A percentile compares a stretch with the other conserved stretches of the same genome.
Conservation (phyloP, 2,888 invertebrate species). For the Drosophila buzzatii region DNA sequence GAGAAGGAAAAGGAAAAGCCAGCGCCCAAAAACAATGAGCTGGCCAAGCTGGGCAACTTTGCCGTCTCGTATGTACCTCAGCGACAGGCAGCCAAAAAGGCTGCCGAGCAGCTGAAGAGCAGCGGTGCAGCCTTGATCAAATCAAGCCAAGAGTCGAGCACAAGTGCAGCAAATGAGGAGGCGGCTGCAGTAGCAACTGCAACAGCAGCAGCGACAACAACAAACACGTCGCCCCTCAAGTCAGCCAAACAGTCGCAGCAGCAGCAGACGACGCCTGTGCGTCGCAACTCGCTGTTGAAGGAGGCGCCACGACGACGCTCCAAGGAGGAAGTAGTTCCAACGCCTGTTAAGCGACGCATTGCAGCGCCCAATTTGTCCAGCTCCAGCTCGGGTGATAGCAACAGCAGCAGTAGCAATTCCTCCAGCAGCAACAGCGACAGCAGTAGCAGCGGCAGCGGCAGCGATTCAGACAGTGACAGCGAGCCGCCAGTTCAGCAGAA, state of each 20-base stretch:
- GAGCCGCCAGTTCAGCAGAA: constrained; percentile 37
- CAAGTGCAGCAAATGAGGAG: constrained; percentile 34
- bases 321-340: constrained; percentile 63
- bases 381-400: constrained; percentile 80
- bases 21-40: constrained; percentile 79
- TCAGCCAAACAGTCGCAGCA: constrained; percentile 13
- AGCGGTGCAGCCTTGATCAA: constrained; percentile 88
- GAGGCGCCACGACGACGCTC: constrained; percentile 69
- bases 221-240: constrained; percentile 22
- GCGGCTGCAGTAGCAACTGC: constrained; percentile 15
- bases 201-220: constrained; percentile 31
- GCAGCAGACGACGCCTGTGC: constrained; percentile 57
- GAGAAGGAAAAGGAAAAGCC: constrained; percentile 3
- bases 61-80: constrained; percentile 94
- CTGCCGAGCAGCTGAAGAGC: constrained; percentile 95
- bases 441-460: constrained; percentile 73
- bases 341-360: constrained; percentile 63
- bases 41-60: constrained; percentile 85
- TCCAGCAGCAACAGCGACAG: constrained; percentile 69
- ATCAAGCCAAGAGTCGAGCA: constrained; percentile 50
- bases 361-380: constrained; percentile 74
- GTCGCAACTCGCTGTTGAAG: constrained; percentile 62
- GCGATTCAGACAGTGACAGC: constrained; percentile 66
- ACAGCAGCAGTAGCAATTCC: constrained; percentile 69
- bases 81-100: constrained; percentile 95